Conservation (phyloP, 2,888 invertebrate genomes). For the Willowsia nigromaculata region DNA sequence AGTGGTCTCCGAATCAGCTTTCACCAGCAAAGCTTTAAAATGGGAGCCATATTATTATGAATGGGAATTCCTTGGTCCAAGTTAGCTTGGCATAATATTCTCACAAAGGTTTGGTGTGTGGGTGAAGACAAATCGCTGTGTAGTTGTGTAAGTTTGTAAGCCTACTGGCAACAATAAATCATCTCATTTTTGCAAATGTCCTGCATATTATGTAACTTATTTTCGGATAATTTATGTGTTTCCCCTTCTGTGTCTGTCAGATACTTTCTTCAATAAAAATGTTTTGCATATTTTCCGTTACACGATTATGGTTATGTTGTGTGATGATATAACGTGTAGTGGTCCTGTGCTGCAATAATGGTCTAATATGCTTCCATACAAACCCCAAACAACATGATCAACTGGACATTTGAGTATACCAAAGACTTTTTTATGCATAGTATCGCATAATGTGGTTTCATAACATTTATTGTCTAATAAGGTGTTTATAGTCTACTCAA, state of each 20-base stretch:
- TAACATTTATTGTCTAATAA: not conserved
- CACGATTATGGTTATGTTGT: not conserved
- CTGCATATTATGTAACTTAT: constrained; percentile 66
- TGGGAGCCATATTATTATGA: not conserved
- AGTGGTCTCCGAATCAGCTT: not conserved
- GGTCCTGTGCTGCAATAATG: too few relatives aligned
- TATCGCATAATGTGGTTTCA: not conserved
- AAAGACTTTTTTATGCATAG: not conserved
- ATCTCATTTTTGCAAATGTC: constrained; percentile 70
- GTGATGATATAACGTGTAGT: too few relatives aligned
- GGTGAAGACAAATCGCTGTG: constrained; percentile 65
- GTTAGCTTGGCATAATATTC: not conserved
- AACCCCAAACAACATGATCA: constrained; percentile 8
- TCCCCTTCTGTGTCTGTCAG: constrained; percentile 65
- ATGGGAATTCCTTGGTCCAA: not conserved
- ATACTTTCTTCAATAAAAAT: constrained; percentile 67
- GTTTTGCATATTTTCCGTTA: constrained; percentile 47
- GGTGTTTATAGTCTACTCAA: not conserved
- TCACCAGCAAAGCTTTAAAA: not conserved
- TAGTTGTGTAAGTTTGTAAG: constrained; percentile 62
- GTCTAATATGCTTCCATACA: too few relatives aligned
- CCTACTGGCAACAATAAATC: constrained; percentile 67
- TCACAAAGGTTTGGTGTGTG: not conserved
- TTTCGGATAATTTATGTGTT: constrained; percentile 70
- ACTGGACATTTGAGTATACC: constrained; percentile 21